These are phyloP conservation scores for Ceratitis capitata DNA, from an alignment of 1,140 invertebrate genomes.

Conservation along the genomic window DNA sequence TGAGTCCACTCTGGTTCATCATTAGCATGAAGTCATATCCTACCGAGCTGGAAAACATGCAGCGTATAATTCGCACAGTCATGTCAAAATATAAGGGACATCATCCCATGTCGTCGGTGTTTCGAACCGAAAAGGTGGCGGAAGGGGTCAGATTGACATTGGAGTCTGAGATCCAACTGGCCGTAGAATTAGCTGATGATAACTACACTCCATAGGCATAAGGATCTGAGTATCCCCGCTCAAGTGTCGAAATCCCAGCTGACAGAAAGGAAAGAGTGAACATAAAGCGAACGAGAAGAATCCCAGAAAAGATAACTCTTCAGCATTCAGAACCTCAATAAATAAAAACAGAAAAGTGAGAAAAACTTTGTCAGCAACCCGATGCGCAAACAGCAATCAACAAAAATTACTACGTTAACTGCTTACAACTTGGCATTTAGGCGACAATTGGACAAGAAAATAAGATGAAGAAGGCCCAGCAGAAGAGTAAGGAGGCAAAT, in stretches of 20 bases:
- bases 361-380: not conserved
- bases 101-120: no score
- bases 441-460: not conserved
- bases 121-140: no score
- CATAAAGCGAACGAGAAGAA: not conserved
- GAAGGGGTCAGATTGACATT: no score
- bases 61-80: no score
- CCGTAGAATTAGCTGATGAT: no score
- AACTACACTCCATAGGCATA: no score
- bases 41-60: no score
- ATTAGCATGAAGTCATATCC: no score
- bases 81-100: no score
- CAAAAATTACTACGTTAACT: not conserved
- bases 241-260: not conserved
- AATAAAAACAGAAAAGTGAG: not conserved
- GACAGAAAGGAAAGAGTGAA: not conserved
- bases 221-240: no score
- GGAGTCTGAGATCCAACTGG: no score
- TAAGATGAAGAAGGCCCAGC: not conserved
- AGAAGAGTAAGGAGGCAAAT: not conserved
- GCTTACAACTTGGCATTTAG: not conserved
- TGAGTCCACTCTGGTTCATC: no score
- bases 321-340: not conserved
- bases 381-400: slow-evolving; percentile 17
- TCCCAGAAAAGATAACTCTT: not conserved